phyloP scores from a whole-genome alignment of 2,888 invertebrate species.

The Adelognathus sp. region DNA sequence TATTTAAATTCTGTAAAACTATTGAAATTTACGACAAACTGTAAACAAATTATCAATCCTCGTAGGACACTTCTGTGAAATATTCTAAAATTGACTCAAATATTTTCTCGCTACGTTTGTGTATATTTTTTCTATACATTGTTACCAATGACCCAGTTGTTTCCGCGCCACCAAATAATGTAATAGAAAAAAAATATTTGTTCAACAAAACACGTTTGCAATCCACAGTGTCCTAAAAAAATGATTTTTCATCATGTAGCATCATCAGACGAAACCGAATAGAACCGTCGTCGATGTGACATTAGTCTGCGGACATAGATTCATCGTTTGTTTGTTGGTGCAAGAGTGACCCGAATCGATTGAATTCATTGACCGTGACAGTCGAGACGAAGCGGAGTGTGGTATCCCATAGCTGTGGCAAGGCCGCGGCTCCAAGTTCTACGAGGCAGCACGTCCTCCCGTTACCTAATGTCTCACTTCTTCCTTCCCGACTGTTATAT shows the following conservation, averaged over 20 bases:
- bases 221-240: too few relatives aligned
- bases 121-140: too few relatives aligned
- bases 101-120: too few relatives aligned
- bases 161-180: too few relatives aligned
- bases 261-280: neutral
- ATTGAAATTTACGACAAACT: too few relatives aligned
- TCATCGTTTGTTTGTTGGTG: constrained; percentile 16
- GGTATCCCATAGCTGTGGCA: constrained; percentile 32
- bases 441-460: constrained; percentile 17
- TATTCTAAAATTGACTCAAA: too few relatives aligned
- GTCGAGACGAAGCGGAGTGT: constrained; percentile 6
- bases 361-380: constrained; percentile 53
- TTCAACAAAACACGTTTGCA: too few relatives aligned
- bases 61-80: too few relatives aligned
- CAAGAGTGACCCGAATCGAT: constrained; percentile 41
- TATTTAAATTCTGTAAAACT: too few relatives aligned
- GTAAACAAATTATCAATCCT: too few relatives aligned
- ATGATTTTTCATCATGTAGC: neutral
- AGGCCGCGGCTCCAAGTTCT: constrained; percentile 21
- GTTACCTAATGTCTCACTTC: constrained; percentile 33
- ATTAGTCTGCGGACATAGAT: neutral
- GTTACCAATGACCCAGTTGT: too few relatives aligned
- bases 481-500: neutral
- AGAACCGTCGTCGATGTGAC: neutral
- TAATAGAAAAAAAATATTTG: too few relatives aligned